phyloP scores from a whole-genome alignment of 1,140 invertebrate species.

The Samia ricini region DNA sequence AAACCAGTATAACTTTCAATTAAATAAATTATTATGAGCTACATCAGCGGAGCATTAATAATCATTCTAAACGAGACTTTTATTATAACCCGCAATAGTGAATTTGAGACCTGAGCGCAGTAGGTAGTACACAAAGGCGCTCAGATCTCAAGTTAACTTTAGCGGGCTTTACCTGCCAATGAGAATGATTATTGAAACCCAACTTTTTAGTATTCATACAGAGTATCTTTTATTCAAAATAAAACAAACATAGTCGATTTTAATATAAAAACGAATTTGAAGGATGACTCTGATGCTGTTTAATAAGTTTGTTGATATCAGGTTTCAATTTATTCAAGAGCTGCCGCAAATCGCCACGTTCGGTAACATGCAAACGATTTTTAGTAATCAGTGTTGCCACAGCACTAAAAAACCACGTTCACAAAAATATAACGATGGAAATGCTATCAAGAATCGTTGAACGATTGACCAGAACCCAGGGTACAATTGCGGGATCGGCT shows the following conservation, averaged over 20 bases:
- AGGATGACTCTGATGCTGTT: conserved; percentile 14
- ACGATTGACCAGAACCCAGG: neutral
- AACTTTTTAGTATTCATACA: conserved; percentile 15
- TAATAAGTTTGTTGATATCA: conserved; percentile 23
- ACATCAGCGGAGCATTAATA: neutral
- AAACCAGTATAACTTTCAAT: no score
- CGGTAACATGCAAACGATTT: conserved; percentile 27
- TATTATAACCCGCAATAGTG: no score
- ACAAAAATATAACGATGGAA: conserved; percentile 2
- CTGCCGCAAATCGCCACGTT: conserved; percentile 21
- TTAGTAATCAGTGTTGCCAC: conserved; percentile 2
- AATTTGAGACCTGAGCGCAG: no score
- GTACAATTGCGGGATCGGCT: conserved; percentile 7
- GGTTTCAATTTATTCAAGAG: conserved; percentile 22
- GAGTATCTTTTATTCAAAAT: conserved; percentile 16
- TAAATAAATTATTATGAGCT: no score
- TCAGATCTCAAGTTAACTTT: conserved; percentile 8
- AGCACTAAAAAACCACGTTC: conserved; percentile 10
- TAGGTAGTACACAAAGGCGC: conserved; percentile 3
- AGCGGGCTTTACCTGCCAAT: conserved; percentile 13
- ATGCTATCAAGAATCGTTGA: conserved; percentile 12
- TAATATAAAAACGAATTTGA: conserved; percentile 14
- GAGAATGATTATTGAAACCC: conserved; percentile 12
- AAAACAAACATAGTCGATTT: conserved; percentile 5
- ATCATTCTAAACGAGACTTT: neutral